phyloP scores from a whole-genome alignment of 2,113 vertebrate genomes.

The Neopipo cinnamomea region DNA sequence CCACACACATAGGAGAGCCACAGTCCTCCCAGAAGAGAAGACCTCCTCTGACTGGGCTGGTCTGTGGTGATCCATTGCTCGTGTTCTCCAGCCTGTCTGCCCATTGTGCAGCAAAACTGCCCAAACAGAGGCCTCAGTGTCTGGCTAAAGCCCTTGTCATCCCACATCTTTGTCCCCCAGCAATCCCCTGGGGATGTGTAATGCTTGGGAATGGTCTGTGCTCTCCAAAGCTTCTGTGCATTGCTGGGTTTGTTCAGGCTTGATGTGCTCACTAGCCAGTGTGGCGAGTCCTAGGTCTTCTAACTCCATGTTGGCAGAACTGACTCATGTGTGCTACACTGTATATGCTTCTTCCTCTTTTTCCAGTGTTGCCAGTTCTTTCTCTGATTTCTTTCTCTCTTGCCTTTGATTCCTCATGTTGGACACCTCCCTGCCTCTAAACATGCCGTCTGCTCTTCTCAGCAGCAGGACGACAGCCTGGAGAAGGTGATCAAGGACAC shows the following conservation, averaged over 20 bases:
- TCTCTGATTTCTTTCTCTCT: conserved; percentile 17
- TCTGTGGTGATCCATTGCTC: background rate
- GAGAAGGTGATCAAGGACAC: conserved; percentile 98
- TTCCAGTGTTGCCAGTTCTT: background rate
- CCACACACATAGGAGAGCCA: rapidly evolving
- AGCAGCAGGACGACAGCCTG: conserved; percentile 89
- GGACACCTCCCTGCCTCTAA: background rate
- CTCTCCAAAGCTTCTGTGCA: background rate
- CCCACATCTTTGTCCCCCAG: rapidly evolving
- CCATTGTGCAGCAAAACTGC: background rate
- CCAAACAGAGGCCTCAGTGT: background rate
- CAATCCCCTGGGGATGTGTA: background rate
- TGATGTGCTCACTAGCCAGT: background rate
- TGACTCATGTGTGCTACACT: background rate
- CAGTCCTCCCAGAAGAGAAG: background rate
- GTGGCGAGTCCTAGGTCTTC: background rate
- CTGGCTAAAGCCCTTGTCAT: background rate
- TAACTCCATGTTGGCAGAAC: background rate
- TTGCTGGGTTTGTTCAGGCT: background rate
- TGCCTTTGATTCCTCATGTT: background rate
- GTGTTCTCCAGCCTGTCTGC: background rate
- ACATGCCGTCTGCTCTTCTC: background rate
- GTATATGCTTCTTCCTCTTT: background rate
- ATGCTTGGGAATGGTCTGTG: rapidly evolving
- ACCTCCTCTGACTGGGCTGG: background rate